Base-by-base conservation (phyloP, 2,888 invertebrate genomes). In the Priocnemis perturbator region DNA sequence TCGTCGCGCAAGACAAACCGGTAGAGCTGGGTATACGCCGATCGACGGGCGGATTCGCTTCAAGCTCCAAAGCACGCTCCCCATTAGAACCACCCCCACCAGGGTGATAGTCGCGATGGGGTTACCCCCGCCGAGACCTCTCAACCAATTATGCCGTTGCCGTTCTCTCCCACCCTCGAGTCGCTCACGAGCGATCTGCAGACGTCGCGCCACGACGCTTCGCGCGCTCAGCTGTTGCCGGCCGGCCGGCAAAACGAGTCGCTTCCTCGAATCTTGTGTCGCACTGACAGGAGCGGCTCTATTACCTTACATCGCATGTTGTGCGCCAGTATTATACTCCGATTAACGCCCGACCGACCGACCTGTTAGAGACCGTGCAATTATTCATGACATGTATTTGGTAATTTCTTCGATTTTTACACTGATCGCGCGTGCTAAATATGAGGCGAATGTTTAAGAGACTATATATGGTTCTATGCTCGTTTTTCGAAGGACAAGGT, bases 1-100 rank as follows among this genome's bases (percentile, higher is more conserved):
- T 50, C 14, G 37, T 11, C 50, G 50, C 50, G 50, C 50, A 19
- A 50, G 50, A 50, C 50, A 50, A 50, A 50, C 50, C 50, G 50
- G 50, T 17, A 50, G n/a, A 50, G 50, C 50, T 50, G 50, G 17
- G 17, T 50, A 19, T 50, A 50, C 50, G 50, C 66, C 66, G 47
- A 44, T 21, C 63, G 63, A 71, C 73, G 68, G 70, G 68, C 63
- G 61, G 55, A 71, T 69, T 77, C 75, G 62, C n/a, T n/a, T n/a
- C n/a, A n/a, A n/a, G 64, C 69, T 67, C 66, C 58, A 67, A 67
- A 62, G 17, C 76, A 72, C 67, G 72, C 50, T 50, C 50, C 50
- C 50, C 50, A 19, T 26, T 50, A 61, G 55, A 48, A 19, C 17
- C 21, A 19, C 55, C 55, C 23, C 55, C 23, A 55, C 55, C 26